Base-by-base conservation (phyloP, 2,888 invertebrate species). In the Bedellia somnulentella region DNA sequence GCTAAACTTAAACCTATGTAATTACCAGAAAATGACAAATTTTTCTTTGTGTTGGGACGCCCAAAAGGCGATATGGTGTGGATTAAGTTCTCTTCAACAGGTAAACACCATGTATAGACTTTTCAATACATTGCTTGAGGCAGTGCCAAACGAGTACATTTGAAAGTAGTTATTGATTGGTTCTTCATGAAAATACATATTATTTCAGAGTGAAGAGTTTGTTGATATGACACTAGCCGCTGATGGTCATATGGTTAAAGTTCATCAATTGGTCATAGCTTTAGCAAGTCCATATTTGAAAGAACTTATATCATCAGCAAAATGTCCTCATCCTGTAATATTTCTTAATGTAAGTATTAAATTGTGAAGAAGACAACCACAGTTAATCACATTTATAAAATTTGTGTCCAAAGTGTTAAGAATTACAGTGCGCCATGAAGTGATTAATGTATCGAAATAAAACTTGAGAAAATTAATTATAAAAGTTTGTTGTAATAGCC, bases 211-310 rank as follows among this genome's bases (percentile, higher is more conserved):
- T 47, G 67, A 60, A 32, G 71, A 73, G 35, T 73, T 76, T 45
- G 76, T 76, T 21, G 76, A 76, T 33, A 63, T 76, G 68, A 76
- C 76, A 0, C 38, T 76, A 17, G 76, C 73, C 6, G 73, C 73
- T 2, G 71, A 75, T 26, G 75, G 73, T 1, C 68, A 70, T 35
- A 44, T 57, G 32, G 73, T 76, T 6, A 76, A 70, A 38, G 75
- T 73, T 2, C 76, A 76, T 35, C 70, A 73, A 45, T 45, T 76
- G 16, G 47, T 76, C 2, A 46, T 76, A 30, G 73, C 75, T 0
- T 47, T 75, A 1, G 61, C 71, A n/a, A 76, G 76, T 33, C 73
- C 76, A 0, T 76, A 59, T 37, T 49, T 76, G 25, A 75, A 68
- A 37, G 64, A 70, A 17, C 46, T 75, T 2, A 63, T 76, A 18